These are phyloP conservation scores for Oryzias melastigma DNA, from an alignment of 2,113 vertebrate species.

Conservation along the genomic window DNA sequence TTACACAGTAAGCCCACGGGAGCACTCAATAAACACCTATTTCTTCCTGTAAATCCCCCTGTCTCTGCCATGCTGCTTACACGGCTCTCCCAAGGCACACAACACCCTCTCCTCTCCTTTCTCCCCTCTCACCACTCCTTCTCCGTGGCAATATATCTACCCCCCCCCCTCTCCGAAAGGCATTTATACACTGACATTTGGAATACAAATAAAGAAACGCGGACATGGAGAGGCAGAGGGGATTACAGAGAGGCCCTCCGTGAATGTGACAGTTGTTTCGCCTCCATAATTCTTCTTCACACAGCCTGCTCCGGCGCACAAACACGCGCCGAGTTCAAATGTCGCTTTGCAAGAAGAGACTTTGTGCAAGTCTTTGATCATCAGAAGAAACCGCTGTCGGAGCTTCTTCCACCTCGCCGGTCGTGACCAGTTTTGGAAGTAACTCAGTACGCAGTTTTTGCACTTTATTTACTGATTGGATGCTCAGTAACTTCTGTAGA, in stretches of 20 bases:
- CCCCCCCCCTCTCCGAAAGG: conserved; percentile 48
- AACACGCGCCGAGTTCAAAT: conserved; percentile 27
- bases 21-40: conserved; percentile 85
- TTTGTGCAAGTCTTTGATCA: conserved; percentile 21
- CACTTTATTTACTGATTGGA: too few species aligned
- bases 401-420: too few species aligned
- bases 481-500: too few species aligned
- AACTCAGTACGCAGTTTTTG: too few species aligned
- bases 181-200: conserved; percentile 83
- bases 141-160: conserved; percentile 63
- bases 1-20: conserved; percentile 82
- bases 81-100: conserved; percentile 77
- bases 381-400: not conserved
- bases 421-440: too few species aligned
- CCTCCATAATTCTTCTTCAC: conserved; percentile 33
- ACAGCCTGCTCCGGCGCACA: not conserved
- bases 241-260: conserved; percentile 67
- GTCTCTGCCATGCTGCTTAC: conserved; percentile 72
- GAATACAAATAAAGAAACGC: conserved; percentile 82
- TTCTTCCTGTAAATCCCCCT: conserved; percentile 80
- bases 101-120: conserved; percentile 64
- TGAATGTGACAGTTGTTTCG: conserved; percentile 69
- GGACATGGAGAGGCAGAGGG: conserved; percentile 69
- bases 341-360: conserved; percentile 18
- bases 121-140: conserved; percentile 39